phyloP scores from a whole-genome alignment of 2,797 vertebrate genomes.

The Enteromius paludinosus region DNA sequence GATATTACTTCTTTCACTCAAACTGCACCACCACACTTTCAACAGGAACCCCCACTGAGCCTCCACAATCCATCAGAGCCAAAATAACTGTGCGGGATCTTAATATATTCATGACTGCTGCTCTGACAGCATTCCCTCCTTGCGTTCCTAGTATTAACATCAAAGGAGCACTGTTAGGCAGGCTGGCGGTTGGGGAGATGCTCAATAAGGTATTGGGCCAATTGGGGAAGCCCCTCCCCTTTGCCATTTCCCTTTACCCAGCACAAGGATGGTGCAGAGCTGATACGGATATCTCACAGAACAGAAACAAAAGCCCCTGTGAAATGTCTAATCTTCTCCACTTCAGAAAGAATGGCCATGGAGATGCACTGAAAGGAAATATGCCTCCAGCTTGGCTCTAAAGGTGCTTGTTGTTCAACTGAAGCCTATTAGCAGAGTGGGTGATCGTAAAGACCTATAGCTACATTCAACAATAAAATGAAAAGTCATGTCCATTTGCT shows the following conservation, averaged over 20 bases:
- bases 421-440: conserved; percentile 8
- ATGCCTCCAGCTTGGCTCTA: conserved; percentile 22
- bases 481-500: not conserved
- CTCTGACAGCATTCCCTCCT: conserved; percentile 65
- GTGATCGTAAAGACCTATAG: conserved; percentile 1
- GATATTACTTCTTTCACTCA: conserved; percentile 43
- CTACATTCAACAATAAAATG: conserved; percentile 8
- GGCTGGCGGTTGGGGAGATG: conserved; percentile 38
- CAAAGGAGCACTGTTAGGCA: conserved; percentile 66
- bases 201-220: conserved; percentile 36
- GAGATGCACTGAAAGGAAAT: conserved; percentile 37
- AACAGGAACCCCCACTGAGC: conserved; percentile 62
- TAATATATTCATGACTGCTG: conserved; percentile 70
- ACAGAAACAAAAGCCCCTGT: conserved; percentile 60
- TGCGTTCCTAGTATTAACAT: conserved; percentile 67
- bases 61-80: conserved; percentile 62
- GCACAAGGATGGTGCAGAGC: conserved; percentile 55
- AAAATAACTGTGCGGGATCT: conserved; percentile 73
- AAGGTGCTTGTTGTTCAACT: conserved; percentile 22
- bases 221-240: conserved; percentile 43
- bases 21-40: conserved; percentile 63
- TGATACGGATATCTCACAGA: conserved; percentile 66
- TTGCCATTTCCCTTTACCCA: conserved; percentile 57
- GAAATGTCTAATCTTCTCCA: conserved; percentile 63
- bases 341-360: conserved; percentile 38